A percentile compares a stretch with the other conserved stretches of the same genome.
Conservation (phyloP, 2,797 vertebrate species). For the Protonibea diacanthus region DNA sequence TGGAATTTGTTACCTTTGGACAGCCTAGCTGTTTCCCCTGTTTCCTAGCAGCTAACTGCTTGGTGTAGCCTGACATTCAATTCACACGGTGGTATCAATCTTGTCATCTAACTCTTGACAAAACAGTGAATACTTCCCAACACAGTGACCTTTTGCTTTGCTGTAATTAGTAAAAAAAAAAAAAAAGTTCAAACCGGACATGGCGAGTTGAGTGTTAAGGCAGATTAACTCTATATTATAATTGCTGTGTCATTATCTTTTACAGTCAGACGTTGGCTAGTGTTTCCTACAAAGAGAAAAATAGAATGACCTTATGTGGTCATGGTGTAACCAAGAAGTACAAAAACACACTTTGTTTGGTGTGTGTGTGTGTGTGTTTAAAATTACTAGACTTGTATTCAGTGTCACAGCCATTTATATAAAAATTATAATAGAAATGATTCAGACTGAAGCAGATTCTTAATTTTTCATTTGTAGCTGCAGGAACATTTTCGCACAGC, state of each 20-base stretch:
- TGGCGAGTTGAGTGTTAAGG: not conserved
- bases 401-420: not conserved
- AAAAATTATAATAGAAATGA: not conserved
- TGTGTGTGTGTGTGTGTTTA: not conserved
- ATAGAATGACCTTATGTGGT: constrained; percentile 37
- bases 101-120: not conserved
- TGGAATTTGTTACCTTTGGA: not conserved
- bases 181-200: not conserved
- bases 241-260: constrained; percentile 40
- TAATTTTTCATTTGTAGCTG: constrained; percentile 14
- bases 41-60: not conserved
- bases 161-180: too few relatives aligned
- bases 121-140: not conserved
- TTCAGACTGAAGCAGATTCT: constrained; percentile 6
- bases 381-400: constrained; percentile 2
- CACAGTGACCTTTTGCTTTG: not conserved
- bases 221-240: not conserved
- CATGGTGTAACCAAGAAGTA: constrained; percentile 33
- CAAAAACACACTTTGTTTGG: constrained; percentile 30
- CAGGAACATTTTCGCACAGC: constrained; percentile 23
- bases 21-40: not conserved
- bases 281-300: constrained; percentile 32
- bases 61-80: too few relatives aligned
- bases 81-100: too few relatives aligned
- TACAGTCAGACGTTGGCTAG: constrained; percentile 24